A percentile compares a stretch with the other conserved stretches of the same genome.
Evolutionary conservation across 2,888 invertebrate species (phyloP).

Genomic region (Lycophotia porphyrea): DNA sequence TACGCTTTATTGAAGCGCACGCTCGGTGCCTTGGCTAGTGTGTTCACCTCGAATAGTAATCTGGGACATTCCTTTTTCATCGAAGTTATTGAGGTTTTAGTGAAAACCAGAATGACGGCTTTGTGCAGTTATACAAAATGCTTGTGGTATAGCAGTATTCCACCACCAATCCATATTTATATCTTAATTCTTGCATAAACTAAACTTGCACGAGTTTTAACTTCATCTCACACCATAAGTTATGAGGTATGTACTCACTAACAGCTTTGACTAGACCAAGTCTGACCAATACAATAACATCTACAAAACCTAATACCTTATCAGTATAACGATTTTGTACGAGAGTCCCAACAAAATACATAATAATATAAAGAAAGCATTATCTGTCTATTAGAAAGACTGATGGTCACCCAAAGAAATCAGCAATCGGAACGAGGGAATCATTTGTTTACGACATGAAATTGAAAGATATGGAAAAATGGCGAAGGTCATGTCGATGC

Average conservation of each 20-base stretch:
- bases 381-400: conserved; percentile 8
- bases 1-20: conserved; percentile 85
- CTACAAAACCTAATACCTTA: background rate
- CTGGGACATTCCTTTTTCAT: conserved; percentile 43
- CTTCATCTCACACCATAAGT: background rate
- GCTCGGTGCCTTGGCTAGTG: conserved; percentile 64
- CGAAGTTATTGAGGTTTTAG: background rate
- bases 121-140: background rate
- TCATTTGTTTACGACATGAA: conserved; percentile 79
- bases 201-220: conserved; percentile 1
- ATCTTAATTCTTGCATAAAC: background rate
- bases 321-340: background rate
- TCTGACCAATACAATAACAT: background rate
- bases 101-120: background rate
- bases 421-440: conserved; percentile 73
- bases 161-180: background rate
- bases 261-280: background rate
- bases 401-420: conserved; percentile 69
- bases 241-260: background rate
- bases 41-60: conserved; percentile 15
- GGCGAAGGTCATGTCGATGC: conserved; percentile 72
- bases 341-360: background rate
- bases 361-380: background rate
- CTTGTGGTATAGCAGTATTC: background rate
- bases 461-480: conserved; percentile 78